phyloP scores from a whole-genome alignment of 2,113 vertebrate genomes.

The Solenodon paradoxus region DNA sequence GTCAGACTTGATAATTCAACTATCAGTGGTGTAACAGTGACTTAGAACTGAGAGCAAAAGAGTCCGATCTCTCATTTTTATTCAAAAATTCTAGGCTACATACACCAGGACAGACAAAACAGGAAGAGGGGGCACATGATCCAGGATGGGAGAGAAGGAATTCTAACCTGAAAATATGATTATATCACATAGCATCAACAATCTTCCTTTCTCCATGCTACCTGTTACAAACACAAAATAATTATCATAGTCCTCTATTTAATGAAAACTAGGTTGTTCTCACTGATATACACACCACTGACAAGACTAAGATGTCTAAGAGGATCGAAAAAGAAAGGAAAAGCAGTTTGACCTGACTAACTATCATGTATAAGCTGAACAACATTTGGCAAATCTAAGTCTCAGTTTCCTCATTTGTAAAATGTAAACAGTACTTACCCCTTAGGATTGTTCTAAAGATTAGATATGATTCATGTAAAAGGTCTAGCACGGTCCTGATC shows the following conservation, averaged over 20 bases:
- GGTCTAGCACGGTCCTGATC: not conserved
- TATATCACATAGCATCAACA: not conserved
- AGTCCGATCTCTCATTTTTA: not conserved
- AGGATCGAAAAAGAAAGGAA: not conserved
- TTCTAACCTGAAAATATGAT: not conserved
- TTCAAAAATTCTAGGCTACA: not conserved
- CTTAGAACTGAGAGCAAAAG: not conserved
- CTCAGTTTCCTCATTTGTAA: no score
- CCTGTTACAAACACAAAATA: not conserved
- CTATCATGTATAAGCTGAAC: not conserved
- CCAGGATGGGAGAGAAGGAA: not conserved
- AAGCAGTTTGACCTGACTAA: not conserved
- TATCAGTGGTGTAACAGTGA: not conserved
- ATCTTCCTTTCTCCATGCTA: not conserved
- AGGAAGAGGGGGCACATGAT: not conserved
- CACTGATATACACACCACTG: not conserved
- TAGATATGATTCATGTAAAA: constrained; percentile 12
- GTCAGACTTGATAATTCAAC: not conserved
- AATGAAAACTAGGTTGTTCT: not conserved
- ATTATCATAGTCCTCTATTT: not conserved
- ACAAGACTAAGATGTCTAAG: not conserved
- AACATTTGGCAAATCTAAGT: not conserved
- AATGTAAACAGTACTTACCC: no score
- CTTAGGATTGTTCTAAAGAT: not conserved
- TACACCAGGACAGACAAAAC: not conserved